Evolutionary conservation across 2,888 invertebrate species (phyloP), one percentile per base, ranked within the genome.

Genomic region (Acanthosepion esculentum): DNA sequence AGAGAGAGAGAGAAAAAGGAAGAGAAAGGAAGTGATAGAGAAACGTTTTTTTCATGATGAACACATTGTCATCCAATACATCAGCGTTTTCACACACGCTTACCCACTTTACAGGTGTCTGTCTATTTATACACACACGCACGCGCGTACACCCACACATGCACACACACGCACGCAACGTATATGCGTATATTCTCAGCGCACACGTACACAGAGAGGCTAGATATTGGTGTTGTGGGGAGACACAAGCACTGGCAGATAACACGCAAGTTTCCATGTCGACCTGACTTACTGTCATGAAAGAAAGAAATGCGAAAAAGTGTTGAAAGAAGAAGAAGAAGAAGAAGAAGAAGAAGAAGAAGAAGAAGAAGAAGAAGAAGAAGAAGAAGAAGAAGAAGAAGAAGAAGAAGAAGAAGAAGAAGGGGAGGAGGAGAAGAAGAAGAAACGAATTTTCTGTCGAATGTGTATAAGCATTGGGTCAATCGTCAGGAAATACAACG

Each of bases 231-330:
- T 12, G 29, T 26, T 48, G n/a, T 10, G 48, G 26, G 48, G 23
- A 48, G 48, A 12, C 8, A 26, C n/a, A 92, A 23, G 48, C 92
- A 59, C 23, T 59, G 59, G 23, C 59, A 33, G 8, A 78, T n/a
- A 78, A 78, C 78, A 78, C 78, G 78, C 78, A 78, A 78, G 78
- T n/a, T 78, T n/a, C 33, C 33, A 78, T 78, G 78, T 78, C n/a
- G 78, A 78, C n/a, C n/a, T 78, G 78, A 78, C 78, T 78, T 78
- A 78, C 10, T 78, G 78, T 78, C 33, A n/a, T 33, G 78, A 78
- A 78, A 10, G n/a, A 78, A 78, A 78, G n/a, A 78, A 78, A 15
- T 78, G 10, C 18, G 20, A 55, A 20, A 18, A 55, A 55, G 20
- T 18, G 18, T 15, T 55, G 15, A 15, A 18, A 55, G 55, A 55